Evolutionary conservation across 30 jellyfish, hydroid and myxozoan genomes (phyloP), one percentile per base, ranked within the genome.

Genomic region (Calvadosia cruxmelitensis): DNA sequence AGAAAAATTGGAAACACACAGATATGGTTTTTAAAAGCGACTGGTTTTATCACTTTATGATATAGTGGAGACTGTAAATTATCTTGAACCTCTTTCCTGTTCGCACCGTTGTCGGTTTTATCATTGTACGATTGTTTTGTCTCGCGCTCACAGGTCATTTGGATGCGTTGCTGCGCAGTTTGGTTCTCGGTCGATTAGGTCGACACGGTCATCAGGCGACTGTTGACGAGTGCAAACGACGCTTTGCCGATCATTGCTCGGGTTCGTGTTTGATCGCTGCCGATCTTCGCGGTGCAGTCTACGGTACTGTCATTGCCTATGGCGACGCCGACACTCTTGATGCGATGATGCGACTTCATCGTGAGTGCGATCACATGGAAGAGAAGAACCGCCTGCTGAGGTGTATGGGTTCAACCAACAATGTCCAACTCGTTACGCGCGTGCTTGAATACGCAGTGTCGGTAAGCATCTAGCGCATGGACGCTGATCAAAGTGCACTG

Each of bases 141-240:
- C n/a, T n/a, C n/a, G n/a, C n/a, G n/a, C n/a, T n/a, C 50, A 0
- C 29, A 89, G 99, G 90, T 27, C 99, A 82, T 31, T 73, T 91
- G 1, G 73, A 77, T 63, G 77, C 82, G 27, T 67, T 91, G 80
- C 53, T 91, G 76, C 72, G 99, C 63, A 72, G 88, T 70, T 69
- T 71, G 50, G 87, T 83, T 1, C 71, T 78, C 68, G 74, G 74
- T 10, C 63, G 65, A 77, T 93, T 91, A 33, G 95, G 99, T 20
- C 35, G 67, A 33, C 36, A 42, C 66, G 93, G 95, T 16, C 94
- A 82, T 72, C 85, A 78, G 72, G 84, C 78, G 23, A 73, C 84
- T 0, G 74, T 91, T 0, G 77, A 69, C 23, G 93, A 78, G 72
- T 76, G 88, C 84, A 50, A 53, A 42, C 49, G 67, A 53, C 36